These are phyloP conservation scores for Pharmacophagus antenor DNA, from an alignment of 2,888 invertebrate genomes.

Conservation along the genomic window DNA sequence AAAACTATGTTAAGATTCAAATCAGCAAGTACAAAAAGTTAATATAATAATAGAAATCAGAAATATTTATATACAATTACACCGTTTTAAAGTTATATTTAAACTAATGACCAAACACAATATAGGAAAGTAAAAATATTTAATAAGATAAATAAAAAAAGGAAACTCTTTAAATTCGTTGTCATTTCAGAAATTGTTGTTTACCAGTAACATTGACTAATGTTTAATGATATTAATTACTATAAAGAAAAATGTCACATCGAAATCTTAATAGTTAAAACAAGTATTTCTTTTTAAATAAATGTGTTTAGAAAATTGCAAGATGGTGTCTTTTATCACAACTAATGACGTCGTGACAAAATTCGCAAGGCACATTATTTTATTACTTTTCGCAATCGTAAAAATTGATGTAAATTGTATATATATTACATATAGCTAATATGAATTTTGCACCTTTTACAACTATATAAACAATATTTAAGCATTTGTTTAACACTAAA, in stretches of 20 bases:
- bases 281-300: slow-evolving; percentile 4
- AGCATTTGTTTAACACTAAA: background rate
- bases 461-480: slow-evolving; percentile 1
- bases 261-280: background rate
- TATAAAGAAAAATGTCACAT: too few species aligned
- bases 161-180: too few species aligned
- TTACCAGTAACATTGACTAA: too few species aligned
- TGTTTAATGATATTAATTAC: too few species aligned
- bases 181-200: too few species aligned
- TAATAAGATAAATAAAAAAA: background rate
- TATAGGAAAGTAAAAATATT: background rate
- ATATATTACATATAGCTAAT: slow-evolving; percentile 17
- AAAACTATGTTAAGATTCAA: slow-evolving; percentile 40
- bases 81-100: background rate
- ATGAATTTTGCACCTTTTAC: slow-evolving; percentile 10
- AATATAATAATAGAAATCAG: slow-evolving; percentile 33
- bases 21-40: slow-evolving; percentile 36
- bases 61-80: background rate
- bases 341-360: slow-evolving; percentile 26
- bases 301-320: too few species aligned
- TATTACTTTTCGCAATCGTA: slow-evolving; percentile 19
- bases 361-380: slow-evolving; percentile 29
- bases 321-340: slow-evolving; percentile 18
- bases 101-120: background rate
- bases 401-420: slow-evolving; percentile 21